Conservation (phyloP, 2,113 vertebrate genomes). For the Addax nasomaculatus region DNA sequence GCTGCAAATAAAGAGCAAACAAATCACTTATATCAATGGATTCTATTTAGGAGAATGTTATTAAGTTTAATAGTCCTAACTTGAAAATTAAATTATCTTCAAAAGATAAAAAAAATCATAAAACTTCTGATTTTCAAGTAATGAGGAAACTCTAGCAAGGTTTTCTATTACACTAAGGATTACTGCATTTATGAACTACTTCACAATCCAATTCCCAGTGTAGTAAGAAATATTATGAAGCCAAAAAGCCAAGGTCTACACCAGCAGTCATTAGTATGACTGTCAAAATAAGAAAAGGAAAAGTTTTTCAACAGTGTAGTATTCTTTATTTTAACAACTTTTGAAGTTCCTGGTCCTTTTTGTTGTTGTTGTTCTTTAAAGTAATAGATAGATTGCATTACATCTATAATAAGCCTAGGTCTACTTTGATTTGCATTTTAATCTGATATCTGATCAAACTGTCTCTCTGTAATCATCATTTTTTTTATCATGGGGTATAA, state of each 20-base stretch:
- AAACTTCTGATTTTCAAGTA: not conserved
- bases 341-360: not conserved
- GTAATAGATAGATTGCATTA: not conserved
- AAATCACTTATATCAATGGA: not conserved
- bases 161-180: not conserved
- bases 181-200: not conserved
- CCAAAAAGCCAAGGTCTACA: not conserved
- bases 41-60: not conserved
- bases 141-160: not conserved
- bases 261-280: not conserved
- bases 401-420: not conserved
- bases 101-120: not conserved
- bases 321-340: slow-evolving; percentile 22
- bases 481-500: not conserved
- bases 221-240: not conserved
- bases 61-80: not conserved
- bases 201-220: not conserved
- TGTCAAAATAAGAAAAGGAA: not conserved
- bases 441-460: not conserved
- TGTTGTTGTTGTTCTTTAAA: not conserved
- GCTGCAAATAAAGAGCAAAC: not conserved
- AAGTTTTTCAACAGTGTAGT: not conserved
- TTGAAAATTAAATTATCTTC: not conserved
- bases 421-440: slow-evolving; percentile 14
- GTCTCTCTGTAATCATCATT: not conserved